Evolutionary conservation across 2,888 invertebrate genomes (phyloP).

Genomic region (Vanessa cardui): DNA sequence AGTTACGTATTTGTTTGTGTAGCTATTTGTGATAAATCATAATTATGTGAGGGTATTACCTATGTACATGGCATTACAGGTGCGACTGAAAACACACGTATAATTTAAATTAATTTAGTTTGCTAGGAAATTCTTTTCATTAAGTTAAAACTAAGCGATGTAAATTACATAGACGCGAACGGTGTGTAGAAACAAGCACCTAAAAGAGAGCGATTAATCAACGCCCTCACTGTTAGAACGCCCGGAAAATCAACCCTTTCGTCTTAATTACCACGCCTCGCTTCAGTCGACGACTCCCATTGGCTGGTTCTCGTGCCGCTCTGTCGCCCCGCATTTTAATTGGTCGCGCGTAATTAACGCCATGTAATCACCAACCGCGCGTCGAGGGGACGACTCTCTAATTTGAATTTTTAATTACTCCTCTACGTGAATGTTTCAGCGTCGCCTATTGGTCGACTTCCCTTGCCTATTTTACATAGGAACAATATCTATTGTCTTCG

Average conservation of each 20-base stretch:
- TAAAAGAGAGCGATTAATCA: conserved; percentile 67
- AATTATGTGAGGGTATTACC: no score
- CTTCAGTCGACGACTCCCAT: conserved; percentile 69
- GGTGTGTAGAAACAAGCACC: conserved; percentile 22
- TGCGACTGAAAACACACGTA: no score
- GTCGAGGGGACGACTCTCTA: conserved; percentile 70
- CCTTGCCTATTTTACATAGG: conserved; percentile 58
- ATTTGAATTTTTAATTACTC: conserved; percentile 81
- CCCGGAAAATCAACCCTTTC: conserved; percentile 82
- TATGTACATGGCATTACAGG: no score
- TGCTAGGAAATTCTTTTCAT: neutral
- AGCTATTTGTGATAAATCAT: no score
- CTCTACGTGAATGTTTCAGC: conserved; percentile 47
- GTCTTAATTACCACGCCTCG: conserved; percentile 81
- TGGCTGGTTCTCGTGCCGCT: conserved; percentile 60
- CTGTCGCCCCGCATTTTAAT: conserved; percentile 74
- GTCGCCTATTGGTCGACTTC: conserved; percentile 62
- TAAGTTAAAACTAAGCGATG: neutral
- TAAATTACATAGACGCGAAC: neutral
- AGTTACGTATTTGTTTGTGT: neutral
- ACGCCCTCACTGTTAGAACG: conserved; percentile 61
- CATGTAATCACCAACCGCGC: conserved; percentile 74
- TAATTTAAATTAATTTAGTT: no score
- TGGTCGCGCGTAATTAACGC: conserved; percentile 79
- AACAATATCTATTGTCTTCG: conserved; percentile 68